Conservation (phyloP, 1,140 invertebrate species). For the Conus betulinus region DNA sequence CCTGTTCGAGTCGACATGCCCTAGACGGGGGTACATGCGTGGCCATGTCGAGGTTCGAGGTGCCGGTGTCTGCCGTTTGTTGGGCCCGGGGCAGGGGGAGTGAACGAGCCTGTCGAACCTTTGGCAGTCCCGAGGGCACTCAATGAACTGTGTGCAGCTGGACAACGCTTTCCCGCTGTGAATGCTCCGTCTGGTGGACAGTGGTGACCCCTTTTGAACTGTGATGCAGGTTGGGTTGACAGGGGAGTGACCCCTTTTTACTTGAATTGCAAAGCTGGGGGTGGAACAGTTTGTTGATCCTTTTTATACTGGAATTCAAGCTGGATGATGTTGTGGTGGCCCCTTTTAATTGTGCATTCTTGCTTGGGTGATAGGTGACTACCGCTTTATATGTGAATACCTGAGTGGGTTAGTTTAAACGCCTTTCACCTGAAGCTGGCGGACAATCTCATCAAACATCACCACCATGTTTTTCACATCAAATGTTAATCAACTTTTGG, state of each 20-base stretch:
- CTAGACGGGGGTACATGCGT: slow-evolving; percentile 83
- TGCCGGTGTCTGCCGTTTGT: slow-evolving; percentile 93
- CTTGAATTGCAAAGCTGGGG: slow-evolving; percentile 87
- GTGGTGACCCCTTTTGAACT: slow-evolving; percentile 31
- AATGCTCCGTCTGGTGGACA: slow-evolving; percentile 81
- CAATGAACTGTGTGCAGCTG: slow-evolving; percentile 86
- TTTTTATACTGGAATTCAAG: too few species aligned
- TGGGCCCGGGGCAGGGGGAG: slow-evolving; percentile 92
- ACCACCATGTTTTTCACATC: too few species aligned
- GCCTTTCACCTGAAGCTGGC: too few species aligned
- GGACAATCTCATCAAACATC: too few species aligned
- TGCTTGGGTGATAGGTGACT: too few species aligned
- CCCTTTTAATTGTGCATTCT: too few species aligned
- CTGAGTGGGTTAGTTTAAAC: too few species aligned
- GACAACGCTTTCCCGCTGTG: slow-evolving; percentile 95
- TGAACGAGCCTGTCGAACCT: slow-evolving; percentile 87
- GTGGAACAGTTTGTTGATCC: slow-evolving; percentile 19
- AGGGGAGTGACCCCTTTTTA: slow-evolving; percentile 81
- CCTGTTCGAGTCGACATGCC: slow-evolving; percentile 77
- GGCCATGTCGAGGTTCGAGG: slow-evolving; percentile 80
- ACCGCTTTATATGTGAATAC: too few species aligned
- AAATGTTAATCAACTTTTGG: too few species aligned
- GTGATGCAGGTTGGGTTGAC: too few species aligned
- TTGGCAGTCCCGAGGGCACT: slow-evolving; percentile 81
- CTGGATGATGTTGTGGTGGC: too few species aligned